Evolutionary conservation across 2,888 invertebrate species (phyloP), one percentile per base, ranked within the genome.

Genomic region (Chromoteleia sp.): DNA sequence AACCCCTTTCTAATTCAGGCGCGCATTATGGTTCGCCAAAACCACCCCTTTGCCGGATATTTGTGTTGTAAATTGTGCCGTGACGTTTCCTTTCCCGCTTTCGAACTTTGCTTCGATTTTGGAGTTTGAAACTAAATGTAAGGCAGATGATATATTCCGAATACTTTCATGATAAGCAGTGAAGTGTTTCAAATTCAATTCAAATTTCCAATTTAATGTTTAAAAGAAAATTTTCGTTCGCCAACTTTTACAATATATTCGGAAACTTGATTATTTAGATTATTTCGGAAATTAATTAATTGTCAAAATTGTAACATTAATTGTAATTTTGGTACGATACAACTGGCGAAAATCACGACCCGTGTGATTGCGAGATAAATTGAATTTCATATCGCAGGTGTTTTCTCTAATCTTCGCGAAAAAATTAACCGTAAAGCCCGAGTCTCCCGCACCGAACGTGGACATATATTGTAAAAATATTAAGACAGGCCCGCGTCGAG

Each of bases 401-500:
- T 30, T 21, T 29, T 56, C 21, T 33, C 58, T 17, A 21, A 33
- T 48, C 19, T 39, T 29, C 19, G 65, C 8, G 14, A 50, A 33
- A 56, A 58, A 71, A 65, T 58, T 63, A 61, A 63, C 54, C 63
- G 33, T 33, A 52, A 29, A n/a, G 54, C 59, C 45, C 56, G n/a
- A 63, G 45, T 67, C 52, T 41, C 59, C 52, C 68, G 70, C 76
- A 39, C 76, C 52, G 63, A 63, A 70, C 33, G 52, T 29, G 61
- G 61, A 77, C 48, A 36, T 58, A 39, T 54, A 70, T 70, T 61
- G 61, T 45, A 54, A 75, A 78, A 79, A 75, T 82, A 75, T 79
- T 78, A 75, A 78, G 78, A 83, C 78, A 56, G 75, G 77, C 75
- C 71, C 78, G 77, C 67, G 74, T 36, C 17, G 81, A 58, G 73